Percentiles rank a stretch among this genome's conserved stretches.
phyloP scores from a whole-genome alignment of 2,797 vertebrate genomes.

The Sebastes steindachneri region DNA sequence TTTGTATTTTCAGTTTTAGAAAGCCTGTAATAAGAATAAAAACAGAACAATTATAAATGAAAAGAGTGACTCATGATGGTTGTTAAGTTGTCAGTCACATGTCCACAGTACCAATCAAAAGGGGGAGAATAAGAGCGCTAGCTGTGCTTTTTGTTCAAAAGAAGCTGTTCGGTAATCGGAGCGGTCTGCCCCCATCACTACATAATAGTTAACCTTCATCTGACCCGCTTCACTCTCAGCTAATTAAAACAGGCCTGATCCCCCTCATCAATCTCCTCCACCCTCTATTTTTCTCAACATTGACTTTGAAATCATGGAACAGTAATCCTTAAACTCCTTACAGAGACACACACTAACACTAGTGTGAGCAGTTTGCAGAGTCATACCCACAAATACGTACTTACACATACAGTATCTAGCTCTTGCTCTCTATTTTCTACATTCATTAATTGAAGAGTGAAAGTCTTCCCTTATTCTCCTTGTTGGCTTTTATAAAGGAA shows the following conservation, averaged over 20 bases:
- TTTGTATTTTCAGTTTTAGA: not conserved
- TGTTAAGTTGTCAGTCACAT: not conserved
- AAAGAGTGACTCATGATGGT: not conserved
- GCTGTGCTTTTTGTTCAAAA: not conserved
- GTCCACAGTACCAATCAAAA: not conserved
- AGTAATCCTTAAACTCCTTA: not conserved
- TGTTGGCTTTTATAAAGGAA: not conserved
- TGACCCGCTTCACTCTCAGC: conserved; percentile 7
- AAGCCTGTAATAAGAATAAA: not conserved
- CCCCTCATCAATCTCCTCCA: conserved; percentile 24
- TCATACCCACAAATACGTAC: not conserved
- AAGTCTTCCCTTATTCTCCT: not conserved
- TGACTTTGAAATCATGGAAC: conserved; percentile 28
- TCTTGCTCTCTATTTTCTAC: not conserved
- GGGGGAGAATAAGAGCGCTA: not conserved
- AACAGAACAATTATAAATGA: not conserved
- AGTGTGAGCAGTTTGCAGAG: not conserved
- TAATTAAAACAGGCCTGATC: conserved; percentile 51
- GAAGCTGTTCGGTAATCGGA: not conserved
- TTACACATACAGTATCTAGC: not conserved
- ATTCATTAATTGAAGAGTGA: not conserved
- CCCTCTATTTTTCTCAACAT: conserved; percentile 11
- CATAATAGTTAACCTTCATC: conserved; percentile 47
- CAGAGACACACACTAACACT: not conserved
- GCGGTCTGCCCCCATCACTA: conserved; percentile 4